These are phyloP conservation scores for Eumerus sabulonum DNA, from an alignment of 2,888 invertebrate species.

Conservation along the genomic window DNA sequence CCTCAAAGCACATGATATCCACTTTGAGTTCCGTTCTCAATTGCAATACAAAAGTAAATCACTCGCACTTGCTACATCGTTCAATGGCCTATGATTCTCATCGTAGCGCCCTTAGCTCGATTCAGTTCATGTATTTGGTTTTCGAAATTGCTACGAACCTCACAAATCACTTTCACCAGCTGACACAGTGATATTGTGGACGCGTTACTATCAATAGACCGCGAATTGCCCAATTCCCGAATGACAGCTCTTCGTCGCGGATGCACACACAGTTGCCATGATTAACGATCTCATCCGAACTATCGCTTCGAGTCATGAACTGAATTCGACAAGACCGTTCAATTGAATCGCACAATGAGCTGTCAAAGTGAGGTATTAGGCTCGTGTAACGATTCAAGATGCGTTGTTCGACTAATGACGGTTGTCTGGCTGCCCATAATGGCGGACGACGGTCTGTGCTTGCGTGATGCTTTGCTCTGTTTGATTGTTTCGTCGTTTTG, in stretches of 20 bases:
- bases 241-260: constrained; percentile 44
- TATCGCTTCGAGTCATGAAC: constrained; percentile 42
- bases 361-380: constrained; percentile 24
- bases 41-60: constrained; percentile 21
- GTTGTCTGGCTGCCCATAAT: constrained; percentile 1
- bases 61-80: constrained; percentile 26
- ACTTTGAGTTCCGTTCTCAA: not conserved
- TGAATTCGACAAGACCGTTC: constrained; percentile 14
- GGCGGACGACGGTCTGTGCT: not conserved
- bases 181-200: not conserved
- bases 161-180: constrained; percentile 44
- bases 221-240: constrained; percentile 35
- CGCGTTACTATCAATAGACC: constrained; percentile 20
- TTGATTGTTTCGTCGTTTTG: not conserved
- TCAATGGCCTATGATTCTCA: too few relatives aligned
- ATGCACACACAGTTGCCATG: constrained; percentile 24
- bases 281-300: constrained; percentile 41
- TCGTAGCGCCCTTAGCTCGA: not conserved
- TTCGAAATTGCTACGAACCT: constrained; percentile 35
- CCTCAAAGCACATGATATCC: not conserved
- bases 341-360: constrained; percentile 17
- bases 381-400: constrained; percentile 22
- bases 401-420: constrained; percentile 13
- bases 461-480: not conserved
- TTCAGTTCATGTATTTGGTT: constrained; percentile 8